Evolutionary conservation across 2,797 vertebrate genomes (phyloP).

Genomic region (Acridotheres tristis): DNA sequence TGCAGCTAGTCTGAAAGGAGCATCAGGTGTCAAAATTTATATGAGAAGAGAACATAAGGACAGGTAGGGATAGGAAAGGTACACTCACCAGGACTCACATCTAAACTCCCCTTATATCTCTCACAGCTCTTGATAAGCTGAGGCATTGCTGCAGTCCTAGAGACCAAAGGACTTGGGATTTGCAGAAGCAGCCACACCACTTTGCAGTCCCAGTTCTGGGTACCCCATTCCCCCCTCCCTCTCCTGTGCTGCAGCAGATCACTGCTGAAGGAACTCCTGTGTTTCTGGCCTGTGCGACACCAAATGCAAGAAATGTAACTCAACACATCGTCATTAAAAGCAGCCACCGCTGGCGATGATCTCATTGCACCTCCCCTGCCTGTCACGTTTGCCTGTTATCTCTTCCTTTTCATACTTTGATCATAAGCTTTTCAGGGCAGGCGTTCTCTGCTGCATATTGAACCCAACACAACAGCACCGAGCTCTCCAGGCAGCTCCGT

Average conservation of each 20-base stretch:
- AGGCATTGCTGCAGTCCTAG: neutral
- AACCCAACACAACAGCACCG: neutral
- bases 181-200: neutral
- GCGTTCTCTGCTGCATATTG: rapidly evolving
- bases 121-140: neutral
- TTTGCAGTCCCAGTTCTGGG: neutral
- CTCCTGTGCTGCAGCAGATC: neutral
- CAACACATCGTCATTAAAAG: neutral
- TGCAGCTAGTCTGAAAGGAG: neutral
- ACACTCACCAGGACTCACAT: neutral
- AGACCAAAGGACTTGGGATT: neutral
- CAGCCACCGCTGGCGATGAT: neutral
- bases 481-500: neutral
- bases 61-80: neutral
- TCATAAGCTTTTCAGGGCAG: neutral
- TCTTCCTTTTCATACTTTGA: neutral
- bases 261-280: neutral
- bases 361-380: neutral
- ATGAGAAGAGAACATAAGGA: neutral
- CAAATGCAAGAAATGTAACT: rapidly evolving
- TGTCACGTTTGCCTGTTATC: neutral
- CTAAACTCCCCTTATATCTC: neutral
- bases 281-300: neutral
- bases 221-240: neutral
- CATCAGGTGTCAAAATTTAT: neutral